Evolutionary conservation across 2,888 invertebrate species (phyloP).

Genomic region (Watsonalla cultraria): DNA sequence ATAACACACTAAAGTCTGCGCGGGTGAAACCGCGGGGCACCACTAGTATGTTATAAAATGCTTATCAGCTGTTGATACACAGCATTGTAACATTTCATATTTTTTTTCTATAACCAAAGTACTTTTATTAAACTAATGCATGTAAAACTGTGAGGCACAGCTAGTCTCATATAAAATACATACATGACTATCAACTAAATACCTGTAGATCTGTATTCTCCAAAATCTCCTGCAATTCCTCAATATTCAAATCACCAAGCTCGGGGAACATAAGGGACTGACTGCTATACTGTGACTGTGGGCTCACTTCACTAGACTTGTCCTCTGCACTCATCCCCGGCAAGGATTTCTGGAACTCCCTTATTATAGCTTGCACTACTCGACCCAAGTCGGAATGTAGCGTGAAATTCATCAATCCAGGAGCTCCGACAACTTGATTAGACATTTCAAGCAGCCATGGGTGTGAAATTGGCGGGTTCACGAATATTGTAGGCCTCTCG

Average conservation of each 20-base stretch:
- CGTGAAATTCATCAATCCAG: slow-evolving; percentile 87
- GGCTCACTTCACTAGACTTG: slow-evolving; percentile 47
- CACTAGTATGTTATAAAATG: too few species aligned
- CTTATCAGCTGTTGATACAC: too few species aligned
- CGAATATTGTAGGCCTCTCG: slow-evolving; percentile 84
- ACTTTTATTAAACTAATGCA: too few species aligned
- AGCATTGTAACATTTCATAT: too few species aligned
- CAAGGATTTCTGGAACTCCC: slow-evolving; percentile 83
- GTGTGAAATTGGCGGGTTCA: slow-evolving; percentile 83
- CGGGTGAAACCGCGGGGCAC: too few species aligned
- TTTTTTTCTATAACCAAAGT: too few species aligned
- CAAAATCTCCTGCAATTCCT: slow-evolving; percentile 84
- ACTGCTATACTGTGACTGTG: slow-evolving; percentile 39
- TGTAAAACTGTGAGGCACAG: too few species aligned
- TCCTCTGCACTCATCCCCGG: slow-evolving; percentile 62
- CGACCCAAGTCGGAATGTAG: slow-evolving; percentile 88
- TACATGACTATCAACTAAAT: slow-evolving; percentile 1
- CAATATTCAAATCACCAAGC: slow-evolving; percentile 57
- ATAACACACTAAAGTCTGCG: too few species aligned
- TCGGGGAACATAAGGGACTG: slow-evolving; percentile 60
- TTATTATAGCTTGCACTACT: slow-evolving; percentile 88
- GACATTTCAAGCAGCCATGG: slow-evolving; percentile 84
- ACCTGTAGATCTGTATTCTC: slow-evolving; percentile 83
- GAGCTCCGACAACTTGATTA: slow-evolving; percentile 85
- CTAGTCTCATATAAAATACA: background rate